These are phyloP conservation scores for Pristionchus entomophagus DNA, from an alignment of 2,888 invertebrate genomes.

Conservation along the genomic window DNA sequence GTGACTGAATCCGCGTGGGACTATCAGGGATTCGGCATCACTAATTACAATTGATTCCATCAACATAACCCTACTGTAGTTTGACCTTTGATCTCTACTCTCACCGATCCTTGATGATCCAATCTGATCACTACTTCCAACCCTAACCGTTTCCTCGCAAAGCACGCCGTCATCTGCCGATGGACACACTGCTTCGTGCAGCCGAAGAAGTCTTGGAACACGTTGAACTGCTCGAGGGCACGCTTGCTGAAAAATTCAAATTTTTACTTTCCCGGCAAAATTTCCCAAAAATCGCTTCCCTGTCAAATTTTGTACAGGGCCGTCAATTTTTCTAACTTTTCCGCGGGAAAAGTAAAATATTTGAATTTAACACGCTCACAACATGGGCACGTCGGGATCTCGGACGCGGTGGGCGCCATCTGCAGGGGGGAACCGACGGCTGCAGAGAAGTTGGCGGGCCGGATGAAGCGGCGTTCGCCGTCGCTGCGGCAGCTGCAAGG, in stretches of 20 bases:
- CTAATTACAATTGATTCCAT: too few relatives aligned
- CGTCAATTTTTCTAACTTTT: too few relatives aligned
- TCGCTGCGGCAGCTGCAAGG: neutral
- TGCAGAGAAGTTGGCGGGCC: neutral
- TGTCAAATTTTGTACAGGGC: too few relatives aligned
- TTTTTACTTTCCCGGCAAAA: too few relatives aligned
- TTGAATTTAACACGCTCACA: neutral
- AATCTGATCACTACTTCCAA: neutral
- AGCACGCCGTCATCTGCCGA: conserved; percentile 10
- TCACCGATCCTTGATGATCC: too few relatives aligned
- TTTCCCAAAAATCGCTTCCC: too few relatives aligned
- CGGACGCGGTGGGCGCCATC: neutral
- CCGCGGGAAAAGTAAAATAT: neutral
- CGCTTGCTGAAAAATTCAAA: neutral
- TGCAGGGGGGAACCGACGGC: neutral
- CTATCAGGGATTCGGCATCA: too few relatives aligned
- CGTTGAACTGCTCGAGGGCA: conserved; percentile 6
- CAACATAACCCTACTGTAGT: too few relatives aligned
- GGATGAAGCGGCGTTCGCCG: neutral
- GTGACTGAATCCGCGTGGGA: too few relatives aligned
- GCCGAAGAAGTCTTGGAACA: conserved; percentile 26
- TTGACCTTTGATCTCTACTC: too few relatives aligned
- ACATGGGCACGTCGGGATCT: neutral
- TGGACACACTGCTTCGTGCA: conserved; percentile 36
- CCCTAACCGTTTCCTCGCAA: neutral